These are phyloP conservation scores for Smittia aterrima DNA, from an alignment of 2,888 invertebrate species.

Conservation along the genomic window DNA sequence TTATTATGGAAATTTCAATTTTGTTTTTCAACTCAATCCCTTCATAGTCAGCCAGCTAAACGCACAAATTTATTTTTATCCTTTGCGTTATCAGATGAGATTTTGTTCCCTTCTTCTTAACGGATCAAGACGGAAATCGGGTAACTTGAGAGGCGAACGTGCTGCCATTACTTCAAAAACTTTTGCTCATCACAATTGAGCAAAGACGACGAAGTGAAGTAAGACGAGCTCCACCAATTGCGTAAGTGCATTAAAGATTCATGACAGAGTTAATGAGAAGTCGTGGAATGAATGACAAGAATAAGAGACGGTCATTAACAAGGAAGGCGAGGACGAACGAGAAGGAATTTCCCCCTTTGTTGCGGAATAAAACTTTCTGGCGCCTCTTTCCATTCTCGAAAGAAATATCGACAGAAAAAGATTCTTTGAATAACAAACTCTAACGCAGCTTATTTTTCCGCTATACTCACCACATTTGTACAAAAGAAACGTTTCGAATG, in stretches of 20 bases:
- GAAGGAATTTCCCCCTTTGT: neutral
- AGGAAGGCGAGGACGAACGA: neutral
- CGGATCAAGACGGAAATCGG: no score
- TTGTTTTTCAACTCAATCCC: no score
- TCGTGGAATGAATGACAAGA: neutral
- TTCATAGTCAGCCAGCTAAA: no score
- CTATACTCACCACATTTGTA: neutral
- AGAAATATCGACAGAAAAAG: constrained; percentile 19
- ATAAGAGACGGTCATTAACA: neutral
- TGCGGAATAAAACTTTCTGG: constrained; percentile 36
- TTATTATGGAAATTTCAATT: no score
- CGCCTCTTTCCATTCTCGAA: constrained; percentile 29
- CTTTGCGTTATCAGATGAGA: no score
- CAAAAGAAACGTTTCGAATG: neutral
- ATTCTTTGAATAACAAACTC: neutral
- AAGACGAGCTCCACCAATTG: neutral
- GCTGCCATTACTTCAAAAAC: no score
- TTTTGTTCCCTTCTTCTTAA: no score
- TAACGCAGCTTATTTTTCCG: neutral
- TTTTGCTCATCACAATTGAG: no score
- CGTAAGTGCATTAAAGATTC: constrained; percentile 4
- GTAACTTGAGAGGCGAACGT: no score
- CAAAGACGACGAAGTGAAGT: no score
- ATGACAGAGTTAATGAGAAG: neutral
- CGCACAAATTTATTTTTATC: no score